A percentile compares a stretch with the other conserved stretches of the same genome.
phyloP scores from a whole-genome alignment of 92 coral and sea anemone genomes.

The Umimayanthus kanabou region DNA sequence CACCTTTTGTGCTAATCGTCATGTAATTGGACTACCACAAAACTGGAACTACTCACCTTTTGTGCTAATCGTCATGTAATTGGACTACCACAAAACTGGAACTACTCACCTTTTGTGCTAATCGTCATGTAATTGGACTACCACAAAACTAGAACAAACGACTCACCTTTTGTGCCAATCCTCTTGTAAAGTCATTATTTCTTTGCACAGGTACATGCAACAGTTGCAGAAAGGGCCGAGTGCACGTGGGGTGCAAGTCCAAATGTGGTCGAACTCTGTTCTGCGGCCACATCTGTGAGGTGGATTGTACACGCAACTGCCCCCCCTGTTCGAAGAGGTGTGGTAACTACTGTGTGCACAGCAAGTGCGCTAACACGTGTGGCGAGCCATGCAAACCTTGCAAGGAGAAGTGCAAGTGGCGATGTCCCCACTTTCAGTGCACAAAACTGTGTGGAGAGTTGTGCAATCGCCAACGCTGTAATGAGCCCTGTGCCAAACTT shows the following conservation, averaged over 20 bases:
- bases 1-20: not conserved
- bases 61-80: not conserved
- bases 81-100: no score
- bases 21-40: not conserved
- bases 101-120: no score
- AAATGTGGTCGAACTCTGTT: constrained; percentile 79
- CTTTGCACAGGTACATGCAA: constrained; percentile 69
- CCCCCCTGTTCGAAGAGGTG: constrained; percentile 83
- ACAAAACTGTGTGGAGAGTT: constrained; percentile 72
- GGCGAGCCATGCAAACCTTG: constrained; percentile 88
- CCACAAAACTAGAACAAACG: not conserved
- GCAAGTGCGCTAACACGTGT: constrained; percentile 76
- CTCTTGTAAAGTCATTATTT: not conserved
- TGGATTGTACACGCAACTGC: constrained; percentile 87
- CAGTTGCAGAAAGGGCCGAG: constrained; percentile 77
- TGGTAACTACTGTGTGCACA: constrained; percentile 81
- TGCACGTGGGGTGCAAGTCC: constrained; percentile 70
- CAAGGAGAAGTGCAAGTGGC: constrained; percentile 77
- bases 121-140: no score
- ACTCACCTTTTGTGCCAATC: not conserved
- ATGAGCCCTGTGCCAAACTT: constrained; percentile 56
- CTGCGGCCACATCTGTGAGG: constrained; percentile 84
- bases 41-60: not conserved
- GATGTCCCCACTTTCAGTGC: constrained; percentile 69
- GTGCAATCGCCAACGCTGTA: constrained; percentile 79